Evolutionary conservation across 2,113 vertebrate species (phyloP).

Genomic region (Zosterops lateralis): DNA sequence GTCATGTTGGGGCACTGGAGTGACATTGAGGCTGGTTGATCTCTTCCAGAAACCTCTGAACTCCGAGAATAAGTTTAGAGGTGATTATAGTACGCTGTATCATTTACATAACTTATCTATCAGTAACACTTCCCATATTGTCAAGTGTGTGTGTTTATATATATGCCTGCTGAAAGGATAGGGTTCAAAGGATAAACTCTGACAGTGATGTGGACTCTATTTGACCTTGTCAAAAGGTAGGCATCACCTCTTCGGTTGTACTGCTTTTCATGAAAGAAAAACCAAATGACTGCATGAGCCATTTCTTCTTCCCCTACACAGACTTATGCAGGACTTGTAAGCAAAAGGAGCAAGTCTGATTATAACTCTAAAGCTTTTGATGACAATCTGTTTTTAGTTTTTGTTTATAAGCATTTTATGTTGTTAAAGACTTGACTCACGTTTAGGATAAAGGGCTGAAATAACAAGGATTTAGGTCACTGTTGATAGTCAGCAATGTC

Average conservation of each 20-base stretch:
- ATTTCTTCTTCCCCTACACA: background rate
- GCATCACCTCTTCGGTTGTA: background rate
- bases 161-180: conserved; percentile 4
- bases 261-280: background rate
- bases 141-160: conserved; percentile 27
- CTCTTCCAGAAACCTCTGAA: conserved; percentile 26
- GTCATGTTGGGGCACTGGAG: background rate
- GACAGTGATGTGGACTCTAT: background rate
- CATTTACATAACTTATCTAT: conserved; percentile 38
- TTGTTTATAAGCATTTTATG: background rate
- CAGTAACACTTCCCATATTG: conserved; percentile 30
- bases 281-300: accelerated
- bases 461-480: background rate
- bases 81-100: background rate
- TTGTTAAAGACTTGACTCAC: background rate
- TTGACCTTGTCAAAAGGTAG: conserved; percentile 8
- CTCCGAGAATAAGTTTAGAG: background rate
- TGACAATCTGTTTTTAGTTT: background rate
- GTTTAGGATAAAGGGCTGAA: background rate
- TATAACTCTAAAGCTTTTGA: background rate
- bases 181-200: conserved; percentile 15
- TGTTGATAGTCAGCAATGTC: background rate
- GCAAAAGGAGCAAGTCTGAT: background rate
- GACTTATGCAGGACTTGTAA: background rate
- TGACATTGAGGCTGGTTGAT: conserved; percentile 12